phyloP scores from a whole-genome alignment of 2,113 vertebrate genomes.

The Murina feae region DNA sequence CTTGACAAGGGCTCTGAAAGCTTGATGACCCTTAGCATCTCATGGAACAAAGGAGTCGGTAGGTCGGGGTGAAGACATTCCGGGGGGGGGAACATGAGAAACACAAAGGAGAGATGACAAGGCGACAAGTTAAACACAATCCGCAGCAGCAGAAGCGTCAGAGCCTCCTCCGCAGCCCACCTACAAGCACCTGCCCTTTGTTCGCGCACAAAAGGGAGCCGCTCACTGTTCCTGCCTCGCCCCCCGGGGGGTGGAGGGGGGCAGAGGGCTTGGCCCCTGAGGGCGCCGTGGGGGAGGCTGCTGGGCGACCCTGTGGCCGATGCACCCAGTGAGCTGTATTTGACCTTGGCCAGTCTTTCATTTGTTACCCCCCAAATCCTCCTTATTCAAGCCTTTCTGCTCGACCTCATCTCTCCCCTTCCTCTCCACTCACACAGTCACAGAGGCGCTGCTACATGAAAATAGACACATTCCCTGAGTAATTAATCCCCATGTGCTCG shows the following conservation, averaged over 20 bases:
- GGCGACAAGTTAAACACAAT: conserved; percentile 72
- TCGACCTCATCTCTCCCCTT: background rate
- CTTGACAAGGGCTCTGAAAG: conserved; percentile 36
- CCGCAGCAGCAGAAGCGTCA: conserved; percentile 53
- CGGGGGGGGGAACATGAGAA: background rate
- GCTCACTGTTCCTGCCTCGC: background rate
- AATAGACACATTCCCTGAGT: background rate
- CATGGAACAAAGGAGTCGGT: conserved; percentile 50
- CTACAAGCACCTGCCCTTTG: conserved; percentile 66
- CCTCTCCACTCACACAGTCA: background rate
- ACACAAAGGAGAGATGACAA: conserved; percentile 66
- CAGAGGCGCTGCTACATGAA: background rate
- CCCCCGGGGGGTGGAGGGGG: background rate
- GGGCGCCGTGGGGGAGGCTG: background rate
- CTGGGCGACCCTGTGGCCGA: background rate
- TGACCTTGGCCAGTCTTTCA: background rate
- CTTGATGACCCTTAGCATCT: conserved; percentile 58
- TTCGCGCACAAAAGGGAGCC: conserved; percentile 39
- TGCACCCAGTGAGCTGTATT: background rate
- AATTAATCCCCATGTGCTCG: background rate
- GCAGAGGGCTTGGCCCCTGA: background rate
- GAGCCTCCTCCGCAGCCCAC: conserved; percentile 56
- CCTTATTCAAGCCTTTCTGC: background rate
- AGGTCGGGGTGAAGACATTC: conserved; percentile 51
- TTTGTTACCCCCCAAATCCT: background rate